phyloP scores from a whole-genome alignment of 2,888 invertebrate genomes.

The Bugulina stolonifera region DNA sequence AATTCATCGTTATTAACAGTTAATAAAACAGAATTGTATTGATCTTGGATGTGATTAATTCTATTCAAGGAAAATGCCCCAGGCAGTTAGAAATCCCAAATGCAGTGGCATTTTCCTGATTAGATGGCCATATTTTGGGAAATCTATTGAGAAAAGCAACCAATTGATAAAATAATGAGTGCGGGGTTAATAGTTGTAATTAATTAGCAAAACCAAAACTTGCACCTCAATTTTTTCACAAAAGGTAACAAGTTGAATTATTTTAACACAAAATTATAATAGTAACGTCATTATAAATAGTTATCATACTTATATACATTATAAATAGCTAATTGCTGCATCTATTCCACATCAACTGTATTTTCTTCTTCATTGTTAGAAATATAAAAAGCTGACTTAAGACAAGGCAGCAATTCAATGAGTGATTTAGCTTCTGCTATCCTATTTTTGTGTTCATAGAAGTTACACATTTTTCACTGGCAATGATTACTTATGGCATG shows the following conservation, averaged over 20 bases:
- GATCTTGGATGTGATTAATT: not conserved
- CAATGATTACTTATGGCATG: not conserved
- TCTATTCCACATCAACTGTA: not conserved
- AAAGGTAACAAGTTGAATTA: too few species aligned
- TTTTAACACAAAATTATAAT: too few species aligned
- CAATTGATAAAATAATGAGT: too few species aligned
- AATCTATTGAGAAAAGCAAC: too few species aligned
- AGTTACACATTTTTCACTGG: not conserved
- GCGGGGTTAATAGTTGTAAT: too few species aligned
- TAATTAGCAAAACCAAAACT: too few species aligned
- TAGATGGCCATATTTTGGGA: not conserved
- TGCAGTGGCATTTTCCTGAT: not conserved
- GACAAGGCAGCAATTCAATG: not conserved
- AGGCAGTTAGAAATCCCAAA: not conserved
- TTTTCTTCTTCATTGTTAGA: too few species aligned
- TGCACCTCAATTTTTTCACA: too few species aligned
- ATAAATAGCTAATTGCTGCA: not conserved
- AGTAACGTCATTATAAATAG: too few species aligned
- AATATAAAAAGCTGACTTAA: not conserved
- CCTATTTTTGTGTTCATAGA: not conserved
- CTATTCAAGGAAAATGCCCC: not conserved
- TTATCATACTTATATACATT: not conserved
- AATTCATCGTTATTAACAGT: not conserved
- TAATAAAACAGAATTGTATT: too few species aligned
- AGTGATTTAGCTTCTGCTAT: not conserved